Evolutionary conservation across 1,140 invertebrate species (phyloP).

Genomic region (Drosophila eugracilis): DNA sequence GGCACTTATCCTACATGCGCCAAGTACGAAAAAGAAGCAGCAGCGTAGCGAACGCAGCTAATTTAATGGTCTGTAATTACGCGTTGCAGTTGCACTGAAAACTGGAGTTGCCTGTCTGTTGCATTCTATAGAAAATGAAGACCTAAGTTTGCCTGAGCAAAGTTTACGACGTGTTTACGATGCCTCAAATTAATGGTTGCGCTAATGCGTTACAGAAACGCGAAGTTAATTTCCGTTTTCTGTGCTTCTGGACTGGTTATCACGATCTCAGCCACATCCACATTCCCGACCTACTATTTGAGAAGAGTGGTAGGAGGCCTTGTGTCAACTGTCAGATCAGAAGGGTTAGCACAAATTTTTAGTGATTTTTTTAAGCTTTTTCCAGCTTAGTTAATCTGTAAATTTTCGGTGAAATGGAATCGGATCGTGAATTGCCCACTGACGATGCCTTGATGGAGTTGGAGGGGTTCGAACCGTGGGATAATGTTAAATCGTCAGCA

Average conservation of each 20-base stretch:
- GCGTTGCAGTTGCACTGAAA: conserved; percentile 20
- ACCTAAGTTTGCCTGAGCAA: conserved; percentile 70
- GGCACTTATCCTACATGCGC: conserved; percentile 71
- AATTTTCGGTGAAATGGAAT: conserved; percentile 34
- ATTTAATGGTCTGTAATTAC: conserved; percentile 75
- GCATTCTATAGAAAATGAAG: conserved; percentile 61
- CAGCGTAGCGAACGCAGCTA: conserved; percentile 31
- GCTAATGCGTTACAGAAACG: conserved; percentile 69
- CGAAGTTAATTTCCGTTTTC: conserved; percentile 53
- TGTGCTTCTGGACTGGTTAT: conserved; percentile 9
- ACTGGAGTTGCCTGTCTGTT: conserved; percentile 13
- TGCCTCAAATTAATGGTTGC: conserved; percentile 74
- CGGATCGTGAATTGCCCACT: conserved; percentile 10
- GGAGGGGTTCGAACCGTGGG: not conserved
- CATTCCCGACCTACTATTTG: too few species aligned
- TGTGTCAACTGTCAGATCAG: conserved; percentile 2
- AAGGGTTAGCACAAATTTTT: conserved; percentile 10
- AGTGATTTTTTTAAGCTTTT: not conserved
- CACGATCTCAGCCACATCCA: conserved; percentile 7
- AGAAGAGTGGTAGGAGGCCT: not conserved
- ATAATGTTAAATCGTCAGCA: not conserved
- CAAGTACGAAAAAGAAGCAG: conserved; percentile 55
- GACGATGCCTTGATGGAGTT: conserved; percentile 3
- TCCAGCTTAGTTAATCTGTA: conserved; percentile 2
- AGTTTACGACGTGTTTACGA: conserved; percentile 82